These are phyloP conservation scores for Pluvialis apricaria DNA, from an alignment of 2,113 vertebrate genomes.

Conservation along the genomic window DNA sequence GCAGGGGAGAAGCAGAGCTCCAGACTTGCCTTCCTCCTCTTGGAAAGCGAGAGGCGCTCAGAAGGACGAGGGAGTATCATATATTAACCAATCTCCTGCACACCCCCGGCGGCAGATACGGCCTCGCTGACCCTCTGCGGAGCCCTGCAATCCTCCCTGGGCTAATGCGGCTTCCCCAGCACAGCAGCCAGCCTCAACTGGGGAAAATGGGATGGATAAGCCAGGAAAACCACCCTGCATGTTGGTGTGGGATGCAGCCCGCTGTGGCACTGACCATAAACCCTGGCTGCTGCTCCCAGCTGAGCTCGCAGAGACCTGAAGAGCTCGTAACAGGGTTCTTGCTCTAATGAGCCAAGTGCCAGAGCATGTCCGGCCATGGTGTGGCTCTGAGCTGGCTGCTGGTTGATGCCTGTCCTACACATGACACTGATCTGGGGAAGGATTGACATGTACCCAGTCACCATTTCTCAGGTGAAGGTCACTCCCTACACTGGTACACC, in stretches of 20 bases:
- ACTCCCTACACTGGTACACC: fast-evolving
- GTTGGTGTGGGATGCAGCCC: fast-evolving
- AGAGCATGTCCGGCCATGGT: fast-evolving
- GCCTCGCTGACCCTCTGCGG: background rate
- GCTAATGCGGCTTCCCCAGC: background rate
- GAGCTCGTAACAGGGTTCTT: background rate
- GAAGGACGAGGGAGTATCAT: background rate
- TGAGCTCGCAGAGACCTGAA: background rate
- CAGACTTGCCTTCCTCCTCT: background rate
- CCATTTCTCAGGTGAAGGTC: background rate
- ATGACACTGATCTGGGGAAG: fast-evolving
- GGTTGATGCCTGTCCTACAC: background rate
- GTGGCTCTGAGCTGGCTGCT: fast-evolving
- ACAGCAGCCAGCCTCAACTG: fast-evolving
- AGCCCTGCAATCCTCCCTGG: background rate
- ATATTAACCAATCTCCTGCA: background rate
- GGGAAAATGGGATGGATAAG: background rate
- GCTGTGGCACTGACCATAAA: fast-evolving
- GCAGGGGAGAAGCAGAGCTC: background rate
- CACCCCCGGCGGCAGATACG: fast-evolving
- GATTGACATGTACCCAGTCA: fast-evolving
- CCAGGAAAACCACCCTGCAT: background rate
- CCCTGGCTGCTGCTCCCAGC: background rate
- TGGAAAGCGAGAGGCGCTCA: background rate
- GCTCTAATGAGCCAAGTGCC: background rate